Conservation (phyloP, 2,797 vertebrate genomes). For the Poecile montanus region DNA sequence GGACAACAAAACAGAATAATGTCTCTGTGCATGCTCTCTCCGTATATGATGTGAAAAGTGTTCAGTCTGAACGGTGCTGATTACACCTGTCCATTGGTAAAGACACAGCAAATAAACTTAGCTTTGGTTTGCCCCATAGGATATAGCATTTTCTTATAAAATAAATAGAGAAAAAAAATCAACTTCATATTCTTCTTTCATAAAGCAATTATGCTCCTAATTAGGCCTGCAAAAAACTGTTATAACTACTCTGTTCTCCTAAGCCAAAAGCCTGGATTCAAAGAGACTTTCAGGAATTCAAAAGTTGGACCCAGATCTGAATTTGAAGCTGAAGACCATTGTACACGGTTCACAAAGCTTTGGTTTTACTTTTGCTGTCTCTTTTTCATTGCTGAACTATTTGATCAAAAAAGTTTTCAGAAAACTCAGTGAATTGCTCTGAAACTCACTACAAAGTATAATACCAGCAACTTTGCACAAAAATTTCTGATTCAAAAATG, state of each 20-base stretch:
- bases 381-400: background rate
- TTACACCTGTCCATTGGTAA: background rate
- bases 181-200: background rate
- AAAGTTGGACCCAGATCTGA: background rate
- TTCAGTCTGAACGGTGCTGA: background rate
- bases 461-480: background rate
- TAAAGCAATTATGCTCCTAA: background rate
- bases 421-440: background rate
- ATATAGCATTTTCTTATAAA: background rate
- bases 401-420: background rate
- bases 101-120: background rate
- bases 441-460: conserved; percentile 32
- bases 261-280: background rate
- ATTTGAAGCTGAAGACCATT: background rate
- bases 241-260: background rate
- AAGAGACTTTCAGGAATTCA: background rate
- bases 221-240: background rate
- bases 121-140: background rate
- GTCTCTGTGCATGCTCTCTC: background rate
- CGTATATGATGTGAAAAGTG: background rate
- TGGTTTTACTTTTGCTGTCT: conserved; percentile 21
- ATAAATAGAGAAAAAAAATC: background rate
- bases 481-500: background rate
- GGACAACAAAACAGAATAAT: background rate
- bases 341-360: background rate